phyloP scores from a whole-genome alignment of 35 echinoderm and acorn worm genomes.

The Holothuria glaberrima region DNA sequence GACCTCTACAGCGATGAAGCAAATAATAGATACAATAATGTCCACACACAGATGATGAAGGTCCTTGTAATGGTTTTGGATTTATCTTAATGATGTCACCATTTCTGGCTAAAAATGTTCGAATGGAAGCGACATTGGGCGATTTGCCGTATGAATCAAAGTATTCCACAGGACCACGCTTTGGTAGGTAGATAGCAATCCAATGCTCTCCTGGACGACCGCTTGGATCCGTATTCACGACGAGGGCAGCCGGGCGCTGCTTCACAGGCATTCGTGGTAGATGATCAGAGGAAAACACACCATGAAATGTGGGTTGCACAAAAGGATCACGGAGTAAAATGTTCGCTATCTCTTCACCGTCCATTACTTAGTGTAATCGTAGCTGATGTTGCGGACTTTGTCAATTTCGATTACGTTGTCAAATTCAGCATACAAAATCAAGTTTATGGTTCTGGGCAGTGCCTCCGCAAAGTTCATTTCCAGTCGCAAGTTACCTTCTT shows the following conservation, averaged over 20 bases:
- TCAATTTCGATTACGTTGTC: constrained; percentile 14
- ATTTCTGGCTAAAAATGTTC: too few relatives aligned
- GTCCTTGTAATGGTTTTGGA: background rate
- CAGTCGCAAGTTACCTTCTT: background rate
- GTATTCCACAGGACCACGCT: too few relatives aligned
- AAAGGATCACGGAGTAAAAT: background rate
- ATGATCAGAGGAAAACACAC: background rate
- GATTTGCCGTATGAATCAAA: too few relatives aligned
- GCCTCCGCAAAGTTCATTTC: background rate
- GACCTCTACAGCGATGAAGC: constrained; percentile 7
- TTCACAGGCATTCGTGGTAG: background rate
- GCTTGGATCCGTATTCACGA: constrained; percentile 11
- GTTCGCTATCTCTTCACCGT: background rate
- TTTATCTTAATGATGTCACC: too few relatives aligned
- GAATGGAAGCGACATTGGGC: too few relatives aligned
- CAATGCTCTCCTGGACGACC: background rate
- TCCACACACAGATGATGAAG: too few relatives aligned
- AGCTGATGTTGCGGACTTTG: background rate
- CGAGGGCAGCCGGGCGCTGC: background rate
- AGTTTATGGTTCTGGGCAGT: background rate
- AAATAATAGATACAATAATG: constrained; percentile 3
- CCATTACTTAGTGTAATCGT: background rate
- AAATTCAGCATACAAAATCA: background rate
- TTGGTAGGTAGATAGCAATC: too few relatives aligned
- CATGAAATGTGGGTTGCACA: background rate